Base-by-base conservation (phyloP, 2,888 invertebrate genomes). In the Gibbula magus region DNA sequence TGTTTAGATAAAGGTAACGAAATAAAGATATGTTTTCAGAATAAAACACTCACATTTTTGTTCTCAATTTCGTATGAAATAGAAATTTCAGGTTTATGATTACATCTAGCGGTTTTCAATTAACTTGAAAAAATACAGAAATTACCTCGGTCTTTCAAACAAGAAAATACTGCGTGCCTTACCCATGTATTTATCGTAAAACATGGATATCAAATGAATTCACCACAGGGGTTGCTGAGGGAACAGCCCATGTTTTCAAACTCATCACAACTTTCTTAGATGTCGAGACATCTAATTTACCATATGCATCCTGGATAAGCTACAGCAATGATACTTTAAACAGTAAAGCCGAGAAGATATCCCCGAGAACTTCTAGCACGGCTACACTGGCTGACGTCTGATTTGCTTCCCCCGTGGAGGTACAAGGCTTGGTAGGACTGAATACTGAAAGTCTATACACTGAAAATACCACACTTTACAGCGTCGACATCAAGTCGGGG, bases 161-260 rank as follows among this genome's bases (percentile, higher is more conserved):
- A 61, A 61, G 61, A 61, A 61, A 61, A 25, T 29, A 29, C 25
- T 25, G 16, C 13, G 25, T 61, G 29, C 61, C 61, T 29, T 29
- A 29, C 61, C 25, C 25, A 29, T 16, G 29, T 13, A 25, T 22
- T 61, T 61, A 61, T 61, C 61, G 25, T 25, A 29, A 61, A 70
- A 39, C 70, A 70, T 35, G 70, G 35, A 35, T 70, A 70, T 70
- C 70, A 70, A 32, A 39, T 70, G 70, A 70, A 70, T 20, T n/a
- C 29, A 39, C 70, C 39, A 32, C 70, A 25, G 32, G 70, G 70
- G 70, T 16, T 35, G 32, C 20, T 18, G 39, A 45, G 45, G 45
- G 45, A 45, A 45, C 45, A 45, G 45, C 45, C 45, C 45, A 45
- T 45, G 45, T 45, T 45, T 35, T 20, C 70, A 56, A 70, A 35